Conservation (phyloP, 1,140 invertebrate genomes). For the Drosophila pectinifera region DNA sequence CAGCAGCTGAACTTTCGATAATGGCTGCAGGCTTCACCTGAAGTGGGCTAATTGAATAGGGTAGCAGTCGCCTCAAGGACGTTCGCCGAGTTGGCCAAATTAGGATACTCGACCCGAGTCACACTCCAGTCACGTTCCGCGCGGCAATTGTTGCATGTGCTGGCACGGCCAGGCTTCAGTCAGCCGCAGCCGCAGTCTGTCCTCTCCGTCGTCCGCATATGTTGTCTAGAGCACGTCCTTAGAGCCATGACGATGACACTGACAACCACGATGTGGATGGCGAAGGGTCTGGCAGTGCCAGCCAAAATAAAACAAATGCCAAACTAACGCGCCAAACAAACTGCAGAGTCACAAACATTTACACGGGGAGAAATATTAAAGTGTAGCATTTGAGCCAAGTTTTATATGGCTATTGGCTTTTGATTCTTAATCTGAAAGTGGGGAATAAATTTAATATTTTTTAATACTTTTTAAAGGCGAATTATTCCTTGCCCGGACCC, state of each 20-base stretch:
- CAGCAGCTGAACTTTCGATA: conserved; percentile 42
- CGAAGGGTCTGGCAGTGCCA: conserved; percentile 3
- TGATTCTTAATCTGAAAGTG: too few species aligned
- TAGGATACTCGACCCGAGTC: conserved; percentile 75
- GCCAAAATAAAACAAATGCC: conserved; percentile 73
- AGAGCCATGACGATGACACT: conserved; percentile 70
- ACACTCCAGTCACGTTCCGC: conserved; percentile 75
- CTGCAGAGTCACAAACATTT: conserved; percentile 62
- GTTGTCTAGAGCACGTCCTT: conserved; percentile 79
- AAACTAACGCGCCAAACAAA: conserved; percentile 76
- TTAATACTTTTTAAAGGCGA: too few species aligned
- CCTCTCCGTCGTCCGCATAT: conserved; percentile 59
- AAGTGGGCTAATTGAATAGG: conserved; percentile 55
- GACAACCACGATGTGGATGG: conserved; percentile 19
- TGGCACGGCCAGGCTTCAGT: conserved; percentile 3
- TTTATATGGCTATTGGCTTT: background rate
- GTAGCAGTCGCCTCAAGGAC: conserved; percentile 66
- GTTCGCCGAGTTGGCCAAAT: conserved; percentile 74
- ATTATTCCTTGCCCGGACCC: too few species aligned
- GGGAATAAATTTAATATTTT: background rate
- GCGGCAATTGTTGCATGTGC: conserved; percentile 71
- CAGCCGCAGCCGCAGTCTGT: conserved; percentile 3
- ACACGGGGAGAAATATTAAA: background rate
- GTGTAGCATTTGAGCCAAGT: too few species aligned
- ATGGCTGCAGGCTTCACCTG: conserved; percentile 11